Evolutionary conservation across 2,888 invertebrate genomes (phyloP).

Genomic region (Opisthograptis luteolata): DNA sequence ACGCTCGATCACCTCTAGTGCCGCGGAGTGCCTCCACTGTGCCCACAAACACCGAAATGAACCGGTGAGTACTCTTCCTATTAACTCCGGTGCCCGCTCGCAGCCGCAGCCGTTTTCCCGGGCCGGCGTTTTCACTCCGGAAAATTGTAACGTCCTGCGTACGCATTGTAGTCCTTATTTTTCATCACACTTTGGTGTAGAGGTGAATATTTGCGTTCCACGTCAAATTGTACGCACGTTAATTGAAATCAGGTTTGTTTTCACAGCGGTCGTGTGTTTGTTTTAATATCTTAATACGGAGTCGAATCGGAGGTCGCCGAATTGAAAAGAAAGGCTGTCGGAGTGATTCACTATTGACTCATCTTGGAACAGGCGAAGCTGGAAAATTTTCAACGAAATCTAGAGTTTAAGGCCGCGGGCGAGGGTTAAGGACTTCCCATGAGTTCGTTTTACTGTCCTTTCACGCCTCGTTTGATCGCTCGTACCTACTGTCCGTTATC

Average conservation of each 20-base stretch:
- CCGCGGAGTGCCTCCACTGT: conserved; percentile 31
- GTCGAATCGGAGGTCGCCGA: conserved; percentile 47
- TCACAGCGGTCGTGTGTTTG: conserved; percentile 35
- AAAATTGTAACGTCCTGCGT: conserved; percentile 47
- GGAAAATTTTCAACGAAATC: conserved; percentile 23
- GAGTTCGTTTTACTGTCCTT: conserved; percentile 17
- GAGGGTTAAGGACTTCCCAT: conserved; percentile 24
- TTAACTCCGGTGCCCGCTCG: conserved; percentile 4
- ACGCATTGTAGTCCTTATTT: conserved; percentile 36
- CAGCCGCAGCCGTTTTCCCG: conserved; percentile 37
- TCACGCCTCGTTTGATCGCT: neutral
- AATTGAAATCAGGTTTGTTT: conserved; percentile 37
- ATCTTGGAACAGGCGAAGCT: conserved; percentile 34
- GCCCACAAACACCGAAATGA: conserved; percentile 43
- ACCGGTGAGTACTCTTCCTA: conserved; percentile 51
- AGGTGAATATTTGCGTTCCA: conserved; percentile 32
- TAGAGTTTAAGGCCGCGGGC: conserved; percentile 22
- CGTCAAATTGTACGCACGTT: conserved; percentile 28
- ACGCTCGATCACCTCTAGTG: conserved; percentile 40
- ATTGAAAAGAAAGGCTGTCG: conserved; percentile 40
- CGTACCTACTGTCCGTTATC: conserved; percentile 18
- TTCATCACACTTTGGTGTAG: conserved; percentile 30
- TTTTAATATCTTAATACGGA: conserved; percentile 38
- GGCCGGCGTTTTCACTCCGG: conserved; percentile 54
- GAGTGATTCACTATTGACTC: conserved; percentile 53